Percentiles rank a stretch among this genome's conserved stretches.
These are phyloP conservation scores for Arremon brunneinucha DNA, from an alignment of 2,797 vertebrate species.

Conservation along the genomic window DNA sequence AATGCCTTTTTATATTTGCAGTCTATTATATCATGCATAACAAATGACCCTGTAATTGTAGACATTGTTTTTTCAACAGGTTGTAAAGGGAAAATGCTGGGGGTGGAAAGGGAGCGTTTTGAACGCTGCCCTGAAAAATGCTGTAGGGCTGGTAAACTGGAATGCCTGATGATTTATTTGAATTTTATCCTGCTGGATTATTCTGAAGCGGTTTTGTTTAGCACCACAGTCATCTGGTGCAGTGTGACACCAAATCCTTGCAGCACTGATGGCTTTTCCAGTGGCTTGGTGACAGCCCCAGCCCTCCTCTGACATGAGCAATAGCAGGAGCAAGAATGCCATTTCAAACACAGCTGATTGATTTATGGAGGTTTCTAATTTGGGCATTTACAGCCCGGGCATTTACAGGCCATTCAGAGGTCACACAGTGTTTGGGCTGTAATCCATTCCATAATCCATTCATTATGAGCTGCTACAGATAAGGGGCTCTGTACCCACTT, in stretches of 20 bases:
- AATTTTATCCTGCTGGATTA: not conserved
- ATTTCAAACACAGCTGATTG: not conserved
- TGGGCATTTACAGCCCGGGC: not conserved
- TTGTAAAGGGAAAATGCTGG: constrained; percentile 43
- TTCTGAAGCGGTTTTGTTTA: not conserved
- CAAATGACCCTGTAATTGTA: constrained; percentile 72
- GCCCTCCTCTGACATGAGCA: not conserved
- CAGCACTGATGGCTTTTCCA: not conserved
- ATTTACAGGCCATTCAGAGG: not conserved
- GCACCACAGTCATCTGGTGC: not conserved
- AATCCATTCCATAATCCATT: not conserved
- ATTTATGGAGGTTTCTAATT: not conserved
- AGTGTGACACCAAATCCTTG: not conserved
- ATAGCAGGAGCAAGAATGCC: not conserved
- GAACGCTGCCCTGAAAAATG: constrained; percentile 23
- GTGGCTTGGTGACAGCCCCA: not conserved
- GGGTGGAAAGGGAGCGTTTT: not conserved
- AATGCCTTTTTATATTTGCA: constrained; percentile 76
- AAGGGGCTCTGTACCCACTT: accelerated
- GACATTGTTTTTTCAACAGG: constrained; percentile 70
- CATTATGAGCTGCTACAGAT: not conserved
- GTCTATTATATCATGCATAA: constrained; percentile 77
- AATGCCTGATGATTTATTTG: not conserved
- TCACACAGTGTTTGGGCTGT: not conserved
- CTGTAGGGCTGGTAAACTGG: not conserved